These are phyloP conservation scores for Cephalotes varians DNA, from an alignment of 2,888 invertebrate genomes.

Conservation along the genomic window DNA sequence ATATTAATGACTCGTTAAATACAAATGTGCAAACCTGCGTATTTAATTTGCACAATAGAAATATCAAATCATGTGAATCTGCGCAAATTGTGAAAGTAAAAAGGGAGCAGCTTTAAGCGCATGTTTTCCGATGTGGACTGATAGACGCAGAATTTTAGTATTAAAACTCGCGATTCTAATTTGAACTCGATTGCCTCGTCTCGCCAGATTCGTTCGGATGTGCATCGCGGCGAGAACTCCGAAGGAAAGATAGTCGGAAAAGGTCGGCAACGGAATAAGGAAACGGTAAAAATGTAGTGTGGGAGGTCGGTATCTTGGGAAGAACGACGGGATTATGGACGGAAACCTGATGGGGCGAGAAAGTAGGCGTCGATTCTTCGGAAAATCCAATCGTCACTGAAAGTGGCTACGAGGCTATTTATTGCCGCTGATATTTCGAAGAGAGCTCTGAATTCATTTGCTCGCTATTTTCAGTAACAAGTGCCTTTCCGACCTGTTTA, in stretches of 20 bases:
- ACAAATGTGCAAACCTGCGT: not conserved
- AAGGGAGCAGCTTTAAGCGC: not conserved
- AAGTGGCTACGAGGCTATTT: conserved; percentile 24
- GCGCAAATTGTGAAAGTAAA: not conserved
- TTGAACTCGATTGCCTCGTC: conserved; percentile 16
- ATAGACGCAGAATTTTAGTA: not conserved
- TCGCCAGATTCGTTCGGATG: not conserved
- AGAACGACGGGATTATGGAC: conserved; percentile 7
- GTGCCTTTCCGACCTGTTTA: not conserved
- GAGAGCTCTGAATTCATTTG: conserved; percentile 4
- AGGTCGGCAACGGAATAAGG: conserved; percentile 20
- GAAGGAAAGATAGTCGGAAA: conserved; percentile 3
- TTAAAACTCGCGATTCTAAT: conserved; percentile 27
- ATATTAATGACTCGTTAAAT: conserved; percentile 29
- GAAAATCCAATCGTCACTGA: conserved; percentile 38
- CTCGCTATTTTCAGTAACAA: conserved; percentile 9
- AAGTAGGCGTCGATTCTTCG: conserved; percentile 31
- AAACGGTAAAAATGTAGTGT: not conserved
- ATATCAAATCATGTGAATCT: not conserved
- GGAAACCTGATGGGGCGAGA: not conserved
- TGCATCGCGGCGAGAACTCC: not conserved
- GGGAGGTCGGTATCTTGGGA: not conserved
- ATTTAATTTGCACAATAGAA: conserved; percentile 22
- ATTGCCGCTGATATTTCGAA: conserved; percentile 13
- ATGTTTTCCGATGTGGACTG: not conserved